Conservation (phyloP, 2,888 invertebrate genomes). For the Phanerotoma sp. region DNA sequence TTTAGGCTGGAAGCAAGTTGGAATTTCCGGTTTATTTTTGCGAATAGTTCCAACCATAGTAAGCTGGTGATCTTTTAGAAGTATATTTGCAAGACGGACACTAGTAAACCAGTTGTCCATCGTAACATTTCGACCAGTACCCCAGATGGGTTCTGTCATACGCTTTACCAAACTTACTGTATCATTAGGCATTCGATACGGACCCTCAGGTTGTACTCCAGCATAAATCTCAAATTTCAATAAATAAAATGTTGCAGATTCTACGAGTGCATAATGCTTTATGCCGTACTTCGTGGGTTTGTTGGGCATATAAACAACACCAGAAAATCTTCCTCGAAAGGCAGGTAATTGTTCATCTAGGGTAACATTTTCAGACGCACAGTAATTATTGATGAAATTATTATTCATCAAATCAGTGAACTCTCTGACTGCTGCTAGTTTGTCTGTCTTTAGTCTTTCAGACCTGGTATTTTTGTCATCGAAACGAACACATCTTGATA, state of each 20-base stretch:
- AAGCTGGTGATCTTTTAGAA: slow-evolving; percentile 27
- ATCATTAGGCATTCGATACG: slow-evolving; percentile 38
- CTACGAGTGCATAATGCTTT: slow-evolving; percentile 24
- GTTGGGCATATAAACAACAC: slow-evolving; percentile 21
- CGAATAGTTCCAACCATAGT: slow-evolving; percentile 33
- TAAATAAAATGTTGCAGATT: slow-evolving; percentile 24
- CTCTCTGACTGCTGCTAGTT: too few species aligned
- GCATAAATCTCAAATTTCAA: slow-evolving; percentile 42
- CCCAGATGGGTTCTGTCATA: slow-evolving; percentile 35
- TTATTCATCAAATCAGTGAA: too few species aligned
- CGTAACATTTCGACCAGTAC: slow-evolving; percentile 38
- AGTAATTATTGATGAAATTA: too few species aligned
- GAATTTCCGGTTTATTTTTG: slow-evolving; percentile 34
- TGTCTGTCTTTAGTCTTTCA: too few species aligned
- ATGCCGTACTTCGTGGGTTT: slow-evolving; percentile 27
- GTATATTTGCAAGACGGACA: slow-evolving; percentile 36
- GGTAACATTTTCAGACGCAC: too few species aligned
- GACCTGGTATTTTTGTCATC: too few species aligned
- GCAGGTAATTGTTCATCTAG: too few species aligned
- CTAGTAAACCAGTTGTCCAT: slow-evolving; percentile 42
- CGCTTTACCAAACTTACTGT: slow-evolving; percentile 37
- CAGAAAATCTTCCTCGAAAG: too few species aligned
- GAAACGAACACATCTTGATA: too few species aligned
- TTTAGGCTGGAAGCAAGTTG: slow-evolving; percentile 27
- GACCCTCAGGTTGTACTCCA: slow-evolving; percentile 41